Evolutionary conservation across 2,888 invertebrate genomes (phyloP), one percentile per base, ranked within the genome.

Genomic region (Salpingus planirostris): DNA sequence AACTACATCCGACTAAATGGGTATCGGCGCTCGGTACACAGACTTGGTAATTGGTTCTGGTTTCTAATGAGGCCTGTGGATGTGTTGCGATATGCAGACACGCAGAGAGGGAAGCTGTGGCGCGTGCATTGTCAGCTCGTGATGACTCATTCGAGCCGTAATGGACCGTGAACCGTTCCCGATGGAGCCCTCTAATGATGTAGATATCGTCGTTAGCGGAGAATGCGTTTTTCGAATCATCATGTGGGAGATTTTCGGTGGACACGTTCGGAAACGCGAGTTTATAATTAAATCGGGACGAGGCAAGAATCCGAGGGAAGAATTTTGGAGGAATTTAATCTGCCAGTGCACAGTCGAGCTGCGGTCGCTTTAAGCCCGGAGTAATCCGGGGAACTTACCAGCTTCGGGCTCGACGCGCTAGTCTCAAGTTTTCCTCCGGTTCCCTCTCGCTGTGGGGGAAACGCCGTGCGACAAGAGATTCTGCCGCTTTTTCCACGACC

Each of bases 271-370:
- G 13, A 15, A 31, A 25, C 30, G 24, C 13, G 30, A 36, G 36
- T 36, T 36, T 34, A 31, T 38, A 38, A 38, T 38, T 38, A 38
- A 38, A 38, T 38, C 34, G 31, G 29, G 18, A 29, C 29, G 31
- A 31, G 21, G 31, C 28, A 31, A 24, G 26, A 27, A 29, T 37
- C 24, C 18, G 15, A 22, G 29, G 26, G 33, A 22, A 38, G 38
- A 38, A 38, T 38, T 38, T 38, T 31, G n/a, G 21, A 26, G 38
- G 38, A 38, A 38, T 38, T 38, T 38, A 38, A 38, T 38, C 38
- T 34, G 32, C 33, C 22, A 14, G 29, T 29, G 23, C 30, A 27
- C 26, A 22, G 33, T 33, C 28, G 31, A 33, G 33, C 27, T 34
- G 34, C 24, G 38, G 38, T 38, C 21, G 21, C 27, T 34, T 27